These are phyloP conservation scores for Dermochelys coriacea DNA, from an alignment of 2,797 vertebrate species.

Conservation along the genomic window DNA sequence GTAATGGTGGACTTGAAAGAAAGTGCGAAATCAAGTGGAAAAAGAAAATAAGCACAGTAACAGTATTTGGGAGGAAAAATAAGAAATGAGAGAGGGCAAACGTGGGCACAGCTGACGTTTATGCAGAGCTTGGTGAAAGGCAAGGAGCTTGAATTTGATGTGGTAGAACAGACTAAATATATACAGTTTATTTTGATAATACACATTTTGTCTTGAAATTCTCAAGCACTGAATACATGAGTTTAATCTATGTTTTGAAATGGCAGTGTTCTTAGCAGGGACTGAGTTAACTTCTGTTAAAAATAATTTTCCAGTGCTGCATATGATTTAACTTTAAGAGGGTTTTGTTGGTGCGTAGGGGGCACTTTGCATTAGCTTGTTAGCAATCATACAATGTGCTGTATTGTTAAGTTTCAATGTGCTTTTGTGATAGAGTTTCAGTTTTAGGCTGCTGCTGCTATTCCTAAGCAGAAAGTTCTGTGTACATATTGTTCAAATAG, in stretches of 20 bases:
- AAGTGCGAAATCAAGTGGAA: background rate
- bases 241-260: background rate
- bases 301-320: background rate
- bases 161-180: background rate
- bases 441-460: background rate
- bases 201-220: background rate
- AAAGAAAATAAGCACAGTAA: background rate
- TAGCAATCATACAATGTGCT: background rate
- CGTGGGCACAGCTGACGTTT: background rate
- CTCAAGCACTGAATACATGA: background rate
- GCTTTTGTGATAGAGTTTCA: background rate
- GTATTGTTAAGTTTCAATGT: background rate
- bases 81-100: background rate
- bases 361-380: background rate
- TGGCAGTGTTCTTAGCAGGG: background rate
- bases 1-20: background rate
- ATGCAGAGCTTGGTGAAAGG: background rate
- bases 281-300: background rate
- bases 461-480: background rate
- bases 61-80: background rate
- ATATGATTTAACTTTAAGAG: background rate
- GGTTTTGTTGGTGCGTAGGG: background rate
- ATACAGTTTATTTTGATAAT: background rate
- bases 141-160: background rate
- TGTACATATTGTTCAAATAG: background rate